phyloP scores from a whole-genome alignment of 53 echinoderm and acorn worm species.

The Patiria pectinifera region DNA sequence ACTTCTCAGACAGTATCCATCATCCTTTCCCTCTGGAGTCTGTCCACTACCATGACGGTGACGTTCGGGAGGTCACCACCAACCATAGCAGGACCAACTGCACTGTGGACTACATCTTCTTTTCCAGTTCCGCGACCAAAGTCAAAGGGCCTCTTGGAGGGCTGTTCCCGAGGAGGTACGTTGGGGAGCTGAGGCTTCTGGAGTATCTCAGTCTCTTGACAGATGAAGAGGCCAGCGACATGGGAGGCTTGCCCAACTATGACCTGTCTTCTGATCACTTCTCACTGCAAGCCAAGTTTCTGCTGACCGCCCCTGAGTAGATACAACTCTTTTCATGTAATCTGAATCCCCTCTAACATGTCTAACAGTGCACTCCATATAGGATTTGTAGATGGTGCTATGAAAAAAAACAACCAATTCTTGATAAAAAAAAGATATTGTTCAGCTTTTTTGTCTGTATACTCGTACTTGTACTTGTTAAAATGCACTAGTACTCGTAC shows the following conservation, averaged over 20 bases:
- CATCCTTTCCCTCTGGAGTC: conserved; percentile 81
- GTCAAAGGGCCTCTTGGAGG: not conserved
- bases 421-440: too few relatives aligned
- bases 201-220: conserved; percentile 75
- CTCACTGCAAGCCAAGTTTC: conserved; percentile 75
- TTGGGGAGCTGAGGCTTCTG: conserved; percentile 53
- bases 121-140: not conserved
- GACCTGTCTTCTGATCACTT: conserved; percentile 92
- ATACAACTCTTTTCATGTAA: not conserved
- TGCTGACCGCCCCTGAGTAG: conserved; percentile 40
- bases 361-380: not conserved
- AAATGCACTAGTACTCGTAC: too few relatives aligned
- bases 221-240: conserved; percentile 72
- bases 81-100: conserved; percentile 90
- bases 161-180: not conserved
- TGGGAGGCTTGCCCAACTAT: conserved; percentile 92
- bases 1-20: conserved; percentile 51
- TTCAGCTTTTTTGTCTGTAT: too few relatives aligned
- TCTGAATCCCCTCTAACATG: not conserved
- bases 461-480: too few relatives aligned
- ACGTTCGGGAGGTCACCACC: conserved; percentile 77
- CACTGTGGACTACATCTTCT: conserved; percentile 96
- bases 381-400: too few relatives aligned
- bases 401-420: too few relatives aligned
- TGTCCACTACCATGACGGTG: conserved; percentile 66